Conservation (phyloP, 2,797 vertebrate genomes). For the Neostethus bicornis region DNA sequence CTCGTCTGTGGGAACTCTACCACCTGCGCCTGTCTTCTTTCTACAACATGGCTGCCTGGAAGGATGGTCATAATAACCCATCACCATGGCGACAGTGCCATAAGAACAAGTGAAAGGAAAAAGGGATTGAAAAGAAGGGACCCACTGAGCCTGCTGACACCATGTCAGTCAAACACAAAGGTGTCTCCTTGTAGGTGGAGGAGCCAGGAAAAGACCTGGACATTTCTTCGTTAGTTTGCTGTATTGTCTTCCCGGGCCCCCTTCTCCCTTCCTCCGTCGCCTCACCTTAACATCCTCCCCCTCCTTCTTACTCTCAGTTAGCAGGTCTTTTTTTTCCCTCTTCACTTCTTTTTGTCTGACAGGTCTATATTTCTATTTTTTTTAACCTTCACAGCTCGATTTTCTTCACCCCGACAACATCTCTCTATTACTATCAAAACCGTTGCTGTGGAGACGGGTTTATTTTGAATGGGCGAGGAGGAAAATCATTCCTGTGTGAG, state of each 20-base stretch:
- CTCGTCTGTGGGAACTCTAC: slow-evolving; percentile 50
- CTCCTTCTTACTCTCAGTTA: slow-evolving; percentile 34
- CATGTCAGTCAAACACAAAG: slow-evolving; percentile 71
- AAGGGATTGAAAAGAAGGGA: slow-evolving; percentile 55
- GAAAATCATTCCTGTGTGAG: slow-evolving; percentile 25
- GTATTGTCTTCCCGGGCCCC: slow-evolving; percentile 65
- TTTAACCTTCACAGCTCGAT: slow-evolving; percentile 10
- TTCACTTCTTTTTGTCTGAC: slow-evolving; percentile 32
- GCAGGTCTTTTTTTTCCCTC: slow-evolving; percentile 37
- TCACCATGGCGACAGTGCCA: slow-evolving; percentile 59
- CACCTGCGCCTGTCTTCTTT: slow-evolving; percentile 65
- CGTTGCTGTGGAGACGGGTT: slow-evolving; percentile 74
- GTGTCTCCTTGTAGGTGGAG: slow-evolving; percentile 68
- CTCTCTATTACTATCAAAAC: slow-evolving; percentile 48
- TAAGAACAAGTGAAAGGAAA: slow-evolving; percentile 37
- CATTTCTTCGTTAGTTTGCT: slow-evolving; percentile 65
- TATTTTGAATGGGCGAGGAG: slow-evolving; percentile 66
- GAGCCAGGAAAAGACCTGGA: slow-evolving; percentile 34
- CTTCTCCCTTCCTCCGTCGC: slow-evolving; percentile 59
- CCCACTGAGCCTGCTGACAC: slow-evolving; percentile 64
- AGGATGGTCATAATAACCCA: slow-evolving; percentile 59
- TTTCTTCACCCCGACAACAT: slow-evolving; percentile 6
- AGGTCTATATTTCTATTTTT: too few relatives aligned
- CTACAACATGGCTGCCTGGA: slow-evolving; percentile 71
- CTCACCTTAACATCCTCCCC: slow-evolving; percentile 65